phyloP scores from a whole-genome alignment of 2,113 vertebrate genomes.

The Paedocypris sp. region DNA sequence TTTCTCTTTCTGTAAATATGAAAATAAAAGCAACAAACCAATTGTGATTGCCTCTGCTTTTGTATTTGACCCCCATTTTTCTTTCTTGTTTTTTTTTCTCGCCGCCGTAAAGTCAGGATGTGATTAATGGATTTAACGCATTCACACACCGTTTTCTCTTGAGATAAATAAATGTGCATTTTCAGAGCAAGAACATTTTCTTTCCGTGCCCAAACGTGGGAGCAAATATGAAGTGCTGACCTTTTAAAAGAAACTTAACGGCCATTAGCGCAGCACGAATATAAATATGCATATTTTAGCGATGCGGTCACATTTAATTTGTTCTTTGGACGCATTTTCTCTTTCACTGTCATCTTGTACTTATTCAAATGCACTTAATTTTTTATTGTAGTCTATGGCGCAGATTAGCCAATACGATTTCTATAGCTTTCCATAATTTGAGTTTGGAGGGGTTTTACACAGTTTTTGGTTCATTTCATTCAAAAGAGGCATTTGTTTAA shows the following conservation, averaged over 20 bases:
- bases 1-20: too few species aligned
- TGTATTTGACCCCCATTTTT: neutral
- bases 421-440: constrained; percentile 73
- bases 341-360: constrained; percentile 59
- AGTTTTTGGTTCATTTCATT: constrained; percentile 70
- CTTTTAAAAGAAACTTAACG: constrained; percentile 4
- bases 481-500: constrained; percentile 71
- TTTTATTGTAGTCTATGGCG: constrained; percentile 69
- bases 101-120: neutral
- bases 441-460: constrained; percentile 64
- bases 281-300: neutral
- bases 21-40: too few species aligned
- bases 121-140: constrained; percentile 9
- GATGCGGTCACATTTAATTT: constrained; percentile 39
- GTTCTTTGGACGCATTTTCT: constrained; percentile 54
- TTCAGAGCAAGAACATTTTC: neutral
- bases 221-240: neutral
- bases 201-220: neutral
- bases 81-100: neutral
- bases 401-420: constrained; percentile 69
- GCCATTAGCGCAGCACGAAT: neutral
- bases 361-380: constrained; percentile 71
- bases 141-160: constrained; percentile 3
- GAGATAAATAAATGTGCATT: constrained; percentile 13
- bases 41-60: neutral